Percentiles rank a stretch among this genome's conserved stretches.
phyloP scores from a whole-genome alignment of 2,797 vertebrate genomes.

The Chromis chromis region DNA sequence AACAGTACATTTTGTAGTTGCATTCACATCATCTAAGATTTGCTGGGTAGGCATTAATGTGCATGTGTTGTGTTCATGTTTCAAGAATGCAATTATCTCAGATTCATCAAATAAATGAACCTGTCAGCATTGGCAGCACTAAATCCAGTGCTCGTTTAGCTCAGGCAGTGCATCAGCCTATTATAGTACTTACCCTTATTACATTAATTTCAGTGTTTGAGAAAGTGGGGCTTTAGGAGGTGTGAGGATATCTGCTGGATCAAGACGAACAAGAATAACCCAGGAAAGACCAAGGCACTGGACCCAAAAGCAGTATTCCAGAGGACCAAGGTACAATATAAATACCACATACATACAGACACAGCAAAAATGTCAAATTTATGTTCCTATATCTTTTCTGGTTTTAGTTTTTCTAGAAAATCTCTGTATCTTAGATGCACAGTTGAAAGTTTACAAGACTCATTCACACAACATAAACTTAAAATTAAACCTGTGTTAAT shows the following conservation, averaged over 20 bases:
- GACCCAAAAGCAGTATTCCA: slow-evolving; percentile 99
- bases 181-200: background rate
- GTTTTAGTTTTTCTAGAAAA: background rate
- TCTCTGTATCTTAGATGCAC: background rate
- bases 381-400: background rate
- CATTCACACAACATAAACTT: background rate
- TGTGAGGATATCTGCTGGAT: slow-evolving; percentile 99
- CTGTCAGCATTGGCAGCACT: background rate
- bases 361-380: slow-evolving; percentile 1
- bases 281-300: slow-evolving; percentile 96
- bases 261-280: slow-evolving; percentile 99
- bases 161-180: background rate
- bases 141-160: background rate
- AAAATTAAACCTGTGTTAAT: background rate
- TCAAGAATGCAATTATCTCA: background rate
- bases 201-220: slow-evolving; percentile 88
- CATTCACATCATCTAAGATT: too few relatives aligned
- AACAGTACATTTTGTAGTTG: too few relatives aligned
- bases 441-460: background rate
- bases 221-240: slow-evolving; percentile 97
- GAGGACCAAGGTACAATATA: slow-evolving; percentile 92
- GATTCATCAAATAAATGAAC: background rate
- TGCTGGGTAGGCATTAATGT: background rate
- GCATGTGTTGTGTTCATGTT: background rate
- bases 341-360: background rate